phyloP scores from a whole-genome alignment of 2,113 vertebrate species.

The Toxostoma redivivum region DNA sequence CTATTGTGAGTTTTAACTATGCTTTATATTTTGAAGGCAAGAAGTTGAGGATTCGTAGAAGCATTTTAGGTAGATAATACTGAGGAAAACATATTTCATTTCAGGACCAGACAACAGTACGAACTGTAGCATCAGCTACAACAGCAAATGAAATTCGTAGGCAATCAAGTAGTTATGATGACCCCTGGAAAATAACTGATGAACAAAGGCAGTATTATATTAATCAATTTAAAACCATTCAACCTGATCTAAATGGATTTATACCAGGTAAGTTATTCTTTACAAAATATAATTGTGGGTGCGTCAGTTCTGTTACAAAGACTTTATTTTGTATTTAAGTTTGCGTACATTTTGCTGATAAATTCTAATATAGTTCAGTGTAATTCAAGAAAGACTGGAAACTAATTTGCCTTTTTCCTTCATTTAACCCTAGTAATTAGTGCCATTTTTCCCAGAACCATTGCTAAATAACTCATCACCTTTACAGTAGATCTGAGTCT shows the following conservation, averaged over 20 bases:
- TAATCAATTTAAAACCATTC: constrained; percentile 99
- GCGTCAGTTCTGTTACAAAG: constrained; percentile 14
- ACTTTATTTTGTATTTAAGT: neutral
- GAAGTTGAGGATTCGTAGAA: constrained; percentile 52
- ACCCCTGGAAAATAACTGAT: constrained; percentile 99
- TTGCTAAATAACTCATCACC: neutral
- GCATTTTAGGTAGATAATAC: constrained; percentile 65
- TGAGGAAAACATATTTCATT: constrained; percentile 80
- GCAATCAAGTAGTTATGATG: constrained; percentile 95
- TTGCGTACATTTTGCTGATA: neutral
- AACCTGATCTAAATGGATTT: constrained; percentile 96
- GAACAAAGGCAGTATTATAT: constrained; percentile 99
- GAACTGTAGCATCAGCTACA: constrained; percentile 88
- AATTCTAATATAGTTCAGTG: neutral
- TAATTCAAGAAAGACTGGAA: constrained; percentile 12
- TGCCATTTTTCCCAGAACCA: neutral
- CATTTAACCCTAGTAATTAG: neutral
- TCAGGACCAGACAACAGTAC: constrained; percentile 90
- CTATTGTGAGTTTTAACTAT: constrained; percentile 36
- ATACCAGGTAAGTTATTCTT: constrained; percentile 88
- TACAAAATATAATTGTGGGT: constrained; percentile 37
- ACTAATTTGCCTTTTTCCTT: neutral
- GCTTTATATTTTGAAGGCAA: constrained; percentile 63
- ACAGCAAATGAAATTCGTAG: constrained; percentile 95
- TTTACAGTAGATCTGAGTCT: neutral